Evolutionary conservation across 2,888 invertebrate genomes (phyloP), one percentile per base, ranked within the genome.

Genomic region (Rotaria magnacalcarata): DNA sequence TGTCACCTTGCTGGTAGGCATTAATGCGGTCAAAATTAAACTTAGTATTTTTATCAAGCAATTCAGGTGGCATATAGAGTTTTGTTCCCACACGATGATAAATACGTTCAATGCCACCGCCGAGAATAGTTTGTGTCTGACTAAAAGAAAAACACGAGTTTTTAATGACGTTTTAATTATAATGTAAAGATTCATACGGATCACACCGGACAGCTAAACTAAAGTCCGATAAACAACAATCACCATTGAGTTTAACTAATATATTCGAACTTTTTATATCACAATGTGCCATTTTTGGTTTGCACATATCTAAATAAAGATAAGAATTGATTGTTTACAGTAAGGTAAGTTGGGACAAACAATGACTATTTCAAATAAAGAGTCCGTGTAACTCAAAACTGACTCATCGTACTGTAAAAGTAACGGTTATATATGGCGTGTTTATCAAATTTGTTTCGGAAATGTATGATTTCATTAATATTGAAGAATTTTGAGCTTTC

Each of bases 1-100:
- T 91, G 88, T 92, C 92, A 58, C 92, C 91, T 88, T 91, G 91
- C 87, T 90, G 91, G 89, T 91, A 92, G 21, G 92, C 89, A 87
- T 91, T 92, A 89, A 92, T 91, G 90, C 94, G 94, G 88, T 93
- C 80, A 80, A n/a, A 80, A 47, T 47, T 43, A 47, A 80, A 80
- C 19, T 8, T 19, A 80, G 10, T 47, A 80, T 80, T 80, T 67
- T 41, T 67, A 67, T 67, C 67, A 6, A 80, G 24, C 4, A 80
- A 47, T 80, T 80, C 80, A 47, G 80, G 80, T 80, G 80, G 47
- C 80, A 80, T 80, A 47, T 80, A 80, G 6, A 80, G 24, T 80
- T 47, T 47, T n/a, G 80, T 80, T 24, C 80, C 80, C 3, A 80
- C 80, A 47, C 47, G 80, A 80, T 47, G 67, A 16, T 16, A 34